Percentiles rank a stretch among this genome's conserved stretches.
Conservation (phyloP, 1,140 invertebrate species). For the Trachelipus rathkii region DNA sequence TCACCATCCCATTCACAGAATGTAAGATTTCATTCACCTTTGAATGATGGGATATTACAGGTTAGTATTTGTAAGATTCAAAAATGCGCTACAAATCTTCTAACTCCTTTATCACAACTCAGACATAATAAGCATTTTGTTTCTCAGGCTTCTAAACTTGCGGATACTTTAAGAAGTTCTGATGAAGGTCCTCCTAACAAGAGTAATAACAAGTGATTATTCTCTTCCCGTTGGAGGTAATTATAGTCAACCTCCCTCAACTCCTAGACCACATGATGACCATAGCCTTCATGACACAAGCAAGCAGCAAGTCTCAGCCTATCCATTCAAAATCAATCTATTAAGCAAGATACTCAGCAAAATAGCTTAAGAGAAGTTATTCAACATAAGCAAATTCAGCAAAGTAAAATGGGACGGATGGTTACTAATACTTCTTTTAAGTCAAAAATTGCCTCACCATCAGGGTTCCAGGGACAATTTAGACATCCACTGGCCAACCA, state of each 20-base stretch:
- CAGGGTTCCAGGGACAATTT: conserved; percentile 45
- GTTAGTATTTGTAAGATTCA: no score
- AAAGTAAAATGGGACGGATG: conserved; percentile 34
- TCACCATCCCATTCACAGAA: background rate
- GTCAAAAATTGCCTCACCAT: conserved; percentile 46
- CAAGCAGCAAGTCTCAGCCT: background rate
- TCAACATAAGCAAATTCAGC: conserved; percentile 43
- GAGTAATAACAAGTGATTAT: background rate
- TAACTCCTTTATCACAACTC: no score
- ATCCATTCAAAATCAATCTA: background rate
- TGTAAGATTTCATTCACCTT: background rate
- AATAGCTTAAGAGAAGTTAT: conserved; percentile 1
- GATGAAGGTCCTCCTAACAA: background rate
- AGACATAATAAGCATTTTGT: background rate
- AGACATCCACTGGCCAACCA: conserved; percentile 17
- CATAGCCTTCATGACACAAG: background rate
- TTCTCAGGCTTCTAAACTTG: background rate
- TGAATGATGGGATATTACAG: background rate
- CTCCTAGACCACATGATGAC: background rate
- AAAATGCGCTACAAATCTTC: no score
- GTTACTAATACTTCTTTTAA: conserved; percentile 29
- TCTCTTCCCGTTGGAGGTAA: background rate
- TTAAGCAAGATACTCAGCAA: conserved; percentile 18
- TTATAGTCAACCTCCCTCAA: background rate
- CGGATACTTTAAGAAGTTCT: background rate